Evolutionary conservation across 2,113 vertebrate genomes (phyloP), one percentile per base, ranked within the genome.

Genomic region (Monopterus albus): DNA sequence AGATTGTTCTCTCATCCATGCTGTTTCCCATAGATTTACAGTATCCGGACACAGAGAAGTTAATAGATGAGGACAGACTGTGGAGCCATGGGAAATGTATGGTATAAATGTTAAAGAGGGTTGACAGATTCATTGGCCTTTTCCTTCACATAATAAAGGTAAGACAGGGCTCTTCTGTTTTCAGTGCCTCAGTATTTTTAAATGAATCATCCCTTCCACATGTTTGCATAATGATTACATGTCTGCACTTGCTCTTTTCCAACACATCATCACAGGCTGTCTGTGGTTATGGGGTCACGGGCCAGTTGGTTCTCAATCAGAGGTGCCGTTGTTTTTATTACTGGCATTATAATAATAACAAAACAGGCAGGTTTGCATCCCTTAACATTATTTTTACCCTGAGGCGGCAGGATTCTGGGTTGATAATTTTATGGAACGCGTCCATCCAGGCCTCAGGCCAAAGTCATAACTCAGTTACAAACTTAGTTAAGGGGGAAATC

Each of bases 171-270:
- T 63, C 71, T 31, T 79, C 31, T 89, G 78, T 86, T 78, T 78
- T 55, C 49, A 61, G 36, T 5, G 38, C 62, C 53, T 75, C 64
- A 1, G 58, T 40, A 33, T 38, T 72, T 77, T 87, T 28, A 83
- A 73, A 90, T 90, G 87, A 90, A 84, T 91, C 87, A 90, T 87
- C 86, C 61, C 80, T 87, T 92, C 88, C 89, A 85, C 78, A 79
- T 86, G 84, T 86, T 89, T 90, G 75, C 80, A 45, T 86, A 89
- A 84, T 89, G 86, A 90, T 61, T 81, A 72, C 85, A 89, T 87
- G 88, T 89, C 87, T 88, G 82, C 52, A 14, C 89, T 73, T 21
- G 85, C 73, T 83, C 70, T 43, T 88, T 89, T 87, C 85, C 87
- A 82, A 55, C 85, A 85, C 81, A 86, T 79, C 87, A 84, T 85